phyloP scores from a whole-genome alignment of 2,113 vertebrate species.

The Pionites leucogaster region DNA sequence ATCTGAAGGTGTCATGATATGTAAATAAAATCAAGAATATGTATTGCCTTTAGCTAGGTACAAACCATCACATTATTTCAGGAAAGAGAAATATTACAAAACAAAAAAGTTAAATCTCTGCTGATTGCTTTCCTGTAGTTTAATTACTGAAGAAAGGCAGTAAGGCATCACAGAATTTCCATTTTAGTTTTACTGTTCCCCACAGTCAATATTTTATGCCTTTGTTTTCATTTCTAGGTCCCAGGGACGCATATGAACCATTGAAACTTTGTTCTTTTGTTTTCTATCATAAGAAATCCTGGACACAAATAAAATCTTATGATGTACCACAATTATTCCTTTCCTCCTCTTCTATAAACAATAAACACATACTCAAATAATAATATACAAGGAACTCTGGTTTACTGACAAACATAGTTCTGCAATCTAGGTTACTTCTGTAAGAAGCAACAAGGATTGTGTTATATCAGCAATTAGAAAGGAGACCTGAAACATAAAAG shows the following conservation, averaged over 20 bases:
- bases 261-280: not conserved
- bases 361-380: not conserved
- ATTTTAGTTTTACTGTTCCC: constrained; percentile 46
- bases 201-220: not conserved
- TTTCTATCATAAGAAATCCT: not conserved
- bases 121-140: constrained; percentile 24
- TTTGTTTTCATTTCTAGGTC: constrained; percentile 17
- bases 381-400: not conserved
- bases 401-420: not conserved
- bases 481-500: not conserved
- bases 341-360: not conserved
- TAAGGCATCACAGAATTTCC: constrained; percentile 35
- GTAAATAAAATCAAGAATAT: not conserved
- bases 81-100: not conserved
- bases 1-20: rapidly evolving
- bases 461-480: not conserved
- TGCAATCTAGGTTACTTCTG: not conserved
- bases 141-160: constrained; percentile 40
- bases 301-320: not conserved
- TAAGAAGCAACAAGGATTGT: not conserved
- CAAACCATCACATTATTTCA: not conserved
- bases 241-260: not conserved
- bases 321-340: not conserved
- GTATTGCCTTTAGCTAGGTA: not conserved
- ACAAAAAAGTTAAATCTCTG: not conserved